Conservation (phyloP, 2,113 vertebrate species). For the Prunella himalayana region DNA sequence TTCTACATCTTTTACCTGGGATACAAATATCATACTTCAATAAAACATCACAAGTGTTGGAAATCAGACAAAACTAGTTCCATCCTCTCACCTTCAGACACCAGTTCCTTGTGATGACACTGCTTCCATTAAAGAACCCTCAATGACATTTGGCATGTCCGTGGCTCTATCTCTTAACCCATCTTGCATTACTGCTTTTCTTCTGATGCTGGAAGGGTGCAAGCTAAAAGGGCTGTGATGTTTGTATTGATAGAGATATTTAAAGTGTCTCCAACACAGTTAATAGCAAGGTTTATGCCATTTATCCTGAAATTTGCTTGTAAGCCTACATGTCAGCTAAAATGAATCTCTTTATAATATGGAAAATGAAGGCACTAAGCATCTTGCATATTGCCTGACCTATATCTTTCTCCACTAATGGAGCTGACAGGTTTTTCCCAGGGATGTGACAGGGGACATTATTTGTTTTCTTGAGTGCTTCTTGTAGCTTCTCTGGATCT, state of each 20-base stretch:
- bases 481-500: not conserved
- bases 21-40: not conserved
- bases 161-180: not conserved
- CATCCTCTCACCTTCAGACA: not conserved
- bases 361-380: not conserved
- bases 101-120: not conserved
- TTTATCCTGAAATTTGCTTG: not conserved
- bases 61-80: not conserved
- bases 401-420: not conserved
- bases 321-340: not conserved
- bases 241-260: not conserved
- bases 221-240: not conserved
- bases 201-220: not conserved
- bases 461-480: not conserved
- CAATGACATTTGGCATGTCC: not conserved
- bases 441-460: not conserved
- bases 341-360: not conserved
- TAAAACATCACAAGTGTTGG: not conserved
- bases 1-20: not conserved
- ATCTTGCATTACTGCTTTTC: not conserved
- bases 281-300: not conserved
- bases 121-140: not conserved
- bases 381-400: not conserved
- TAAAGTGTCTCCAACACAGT: not conserved
- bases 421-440: not conserved